phyloP scores from a whole-genome alignment of 2,113 vertebrate genomes.

The Trichechus manatus region DNA sequence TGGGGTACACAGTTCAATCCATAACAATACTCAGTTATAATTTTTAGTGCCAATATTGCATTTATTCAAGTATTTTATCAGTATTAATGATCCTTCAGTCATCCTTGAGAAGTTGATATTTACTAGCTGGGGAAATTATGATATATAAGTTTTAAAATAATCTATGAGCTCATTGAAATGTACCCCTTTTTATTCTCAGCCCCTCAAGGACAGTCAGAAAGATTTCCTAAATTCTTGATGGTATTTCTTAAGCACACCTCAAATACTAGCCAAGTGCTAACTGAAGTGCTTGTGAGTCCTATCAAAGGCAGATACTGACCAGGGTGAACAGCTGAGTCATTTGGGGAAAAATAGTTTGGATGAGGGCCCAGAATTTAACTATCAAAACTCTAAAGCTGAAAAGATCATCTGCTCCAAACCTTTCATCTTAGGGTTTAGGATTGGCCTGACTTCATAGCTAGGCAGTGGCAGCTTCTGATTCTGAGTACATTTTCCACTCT shows the following conservation, averaged over 20 bases:
- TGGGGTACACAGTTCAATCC: not conserved
- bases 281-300: not conserved
- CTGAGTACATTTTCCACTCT: not conserved
- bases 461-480: not conserved
- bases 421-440: not conserved
- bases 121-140: conserved; percentile 9
- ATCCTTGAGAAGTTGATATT: conserved; percentile 52
- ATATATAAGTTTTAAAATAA: conserved; percentile 22
- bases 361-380: not conserved
- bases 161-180: conserved; percentile 46
- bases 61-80: conserved; percentile 17
- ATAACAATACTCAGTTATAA: not conserved
- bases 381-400: conserved; percentile 30
- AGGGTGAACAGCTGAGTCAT: conserved; percentile 6
- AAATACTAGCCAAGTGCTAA: not conserved
- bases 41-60: conserved; percentile 38
- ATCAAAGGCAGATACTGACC: conserved; percentile 7
- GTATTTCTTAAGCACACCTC: conserved; percentile 4
- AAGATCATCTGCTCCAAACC: not conserved
- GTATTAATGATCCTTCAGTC: not conserved
- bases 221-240: not conserved
- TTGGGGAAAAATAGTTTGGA: conserved; percentile 27
- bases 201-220: conserved; percentile 19
- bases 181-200: conserved; percentile 20
- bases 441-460: not conserved